A percentile compares a stretch with the other conserved stretches of the same genome.
Conservation (phyloP, 1,140 invertebrate species). For the Saccostrea glomerata region DNA sequence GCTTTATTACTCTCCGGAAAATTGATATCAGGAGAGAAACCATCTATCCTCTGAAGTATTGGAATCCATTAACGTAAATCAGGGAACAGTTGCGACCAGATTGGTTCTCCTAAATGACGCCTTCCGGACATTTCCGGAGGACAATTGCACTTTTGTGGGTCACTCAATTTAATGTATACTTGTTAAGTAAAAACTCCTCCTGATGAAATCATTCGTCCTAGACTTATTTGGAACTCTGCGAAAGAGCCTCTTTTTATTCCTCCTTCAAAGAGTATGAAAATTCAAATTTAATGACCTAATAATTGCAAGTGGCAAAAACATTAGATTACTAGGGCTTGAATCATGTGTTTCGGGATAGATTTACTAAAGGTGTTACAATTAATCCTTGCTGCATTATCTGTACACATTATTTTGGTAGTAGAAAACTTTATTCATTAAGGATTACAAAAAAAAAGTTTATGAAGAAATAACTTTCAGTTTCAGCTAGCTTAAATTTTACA, state of each 20-base stretch:
- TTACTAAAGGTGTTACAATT: too few relatives aligned
- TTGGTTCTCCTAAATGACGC: neutral
- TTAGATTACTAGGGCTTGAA: too few relatives aligned
- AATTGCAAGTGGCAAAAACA: too few relatives aligned
- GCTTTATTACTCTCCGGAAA: neutral
- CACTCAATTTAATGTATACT: neutral
- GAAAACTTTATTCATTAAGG: neutral
- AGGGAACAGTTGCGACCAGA: neutral
- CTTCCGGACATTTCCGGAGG: neutral
- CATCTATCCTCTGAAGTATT: neutral
- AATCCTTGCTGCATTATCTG: too few relatives aligned
- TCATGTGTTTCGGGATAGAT: too few relatives aligned
- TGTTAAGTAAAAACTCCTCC: neutral
- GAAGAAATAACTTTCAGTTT: neutral
- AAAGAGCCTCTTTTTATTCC: too few relatives aligned
- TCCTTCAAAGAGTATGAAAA: too few relatives aligned
- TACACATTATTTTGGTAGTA: too few relatives aligned
- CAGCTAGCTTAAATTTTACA: neutral
- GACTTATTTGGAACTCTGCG: too few relatives aligned
- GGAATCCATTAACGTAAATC: slow-evolving; percentile 9
- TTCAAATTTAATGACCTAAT: too few relatives aligned
- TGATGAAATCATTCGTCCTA: neutral
- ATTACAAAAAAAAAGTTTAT: neutral
- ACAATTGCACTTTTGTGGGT: neutral
- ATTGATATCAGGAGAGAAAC: slow-evolving; percentile 22